Percentiles rank a stretch among this genome's conserved stretches.
Evolutionary conservation across 2,888 invertebrate species (phyloP).

Genomic region (Eurytoma californica): DNA sequence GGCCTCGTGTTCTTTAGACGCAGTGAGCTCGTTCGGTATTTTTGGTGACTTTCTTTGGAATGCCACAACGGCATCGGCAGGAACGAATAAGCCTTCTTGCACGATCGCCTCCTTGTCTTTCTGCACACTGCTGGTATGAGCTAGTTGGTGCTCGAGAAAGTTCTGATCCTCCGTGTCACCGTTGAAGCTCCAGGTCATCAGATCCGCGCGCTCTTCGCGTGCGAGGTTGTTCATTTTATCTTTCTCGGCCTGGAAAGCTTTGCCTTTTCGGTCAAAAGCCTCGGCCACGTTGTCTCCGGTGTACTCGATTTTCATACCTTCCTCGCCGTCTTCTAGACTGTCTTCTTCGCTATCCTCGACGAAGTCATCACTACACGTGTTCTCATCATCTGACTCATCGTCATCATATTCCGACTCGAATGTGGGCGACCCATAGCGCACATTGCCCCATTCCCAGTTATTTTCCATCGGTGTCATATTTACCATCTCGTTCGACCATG

Average conservation of each 20-base stretch:
- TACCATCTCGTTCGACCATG: constrained; percentile 95
- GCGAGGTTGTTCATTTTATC: constrained; percentile 64
- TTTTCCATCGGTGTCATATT: constrained; percentile 43
- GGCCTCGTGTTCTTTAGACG: constrained; percentile 57
- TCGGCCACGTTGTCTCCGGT: constrained; percentile 91
- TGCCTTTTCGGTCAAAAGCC: constrained; percentile 81
- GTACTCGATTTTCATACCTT: constrained; percentile 86
- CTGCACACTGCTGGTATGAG: constrained; percentile 72
- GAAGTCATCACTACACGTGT: constrained; percentile 63
- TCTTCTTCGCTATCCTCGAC: constrained; percentile 73
- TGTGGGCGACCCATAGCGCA: constrained; percentile 78
- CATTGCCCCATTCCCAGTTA: constrained; percentile 64
- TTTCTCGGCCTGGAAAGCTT: constrained; percentile 62
- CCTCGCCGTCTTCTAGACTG: constrained; percentile 27
- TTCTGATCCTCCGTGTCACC: constrained; percentile 62
- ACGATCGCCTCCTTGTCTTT: constrained; percentile 76
- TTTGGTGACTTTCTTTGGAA: constrained; percentile 65
- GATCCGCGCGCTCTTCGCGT: constrained; percentile 66
- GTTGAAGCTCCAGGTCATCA: constrained; percentile 62
- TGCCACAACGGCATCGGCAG: constrained; percentile 63
- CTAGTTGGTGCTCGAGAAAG: constrained; percentile 66
- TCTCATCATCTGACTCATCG: constrained; percentile 58
- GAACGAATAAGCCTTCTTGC: constrained; percentile 64
- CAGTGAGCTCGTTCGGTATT: constrained; percentile 21
- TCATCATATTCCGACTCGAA: constrained; percentile 76